Evolutionary conservation across 2,797 vertebrate species (phyloP), one percentile per base, ranked within the genome.

Genomic region (Falco biarmicus): DNA sequence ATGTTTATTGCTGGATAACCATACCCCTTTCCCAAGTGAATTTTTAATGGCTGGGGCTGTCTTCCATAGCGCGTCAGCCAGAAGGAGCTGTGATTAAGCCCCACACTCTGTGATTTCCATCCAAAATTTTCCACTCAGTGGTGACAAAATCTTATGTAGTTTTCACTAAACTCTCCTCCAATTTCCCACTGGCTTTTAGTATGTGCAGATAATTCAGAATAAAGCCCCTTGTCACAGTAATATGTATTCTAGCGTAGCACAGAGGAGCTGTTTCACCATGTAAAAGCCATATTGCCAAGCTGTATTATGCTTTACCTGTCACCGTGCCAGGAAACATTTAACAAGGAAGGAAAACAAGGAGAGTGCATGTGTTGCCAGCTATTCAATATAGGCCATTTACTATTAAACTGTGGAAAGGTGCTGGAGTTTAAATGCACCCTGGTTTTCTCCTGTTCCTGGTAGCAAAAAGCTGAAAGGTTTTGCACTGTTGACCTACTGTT

Each of bases 321-420:
- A 97, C 93, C 66, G 56, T 96, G 75, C 91, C 93, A 94, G 90
- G 74, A 90, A 95, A 74, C 65, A 84, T 87, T 95, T 90, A 93
- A 64, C 92, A 75, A 66, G 65, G 71, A 89, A 94, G 59, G 59
- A 89, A 87, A 89, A 94, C 94, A 96, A 93, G 83, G 83, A 68
- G 51, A 94, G 90, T 68, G 74, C 54, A 13, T 95, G 86, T 92
- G 81, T 95, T 97, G 91, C 89, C 93, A 93, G 93, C 92, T 97
- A 84, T 93, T 97, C 96, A 97, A 60, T 97, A 93, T 64, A 96
- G 90, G 92, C 82, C 95, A 89, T 89, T 97, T 97, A 94, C 91
- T 95, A 86, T 93, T 95, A 95, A 97, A 93, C 91, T 95, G 84
- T 93, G 95, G 93, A 96, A 91, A 94, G 92, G 85, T 87, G 93